Percentiles rank a stretch among this genome's conserved stretches.
Evolutionary conservation across 1,140 invertebrate genomes (phyloP).

Genomic region (Drosophila ogumai): DNA sequence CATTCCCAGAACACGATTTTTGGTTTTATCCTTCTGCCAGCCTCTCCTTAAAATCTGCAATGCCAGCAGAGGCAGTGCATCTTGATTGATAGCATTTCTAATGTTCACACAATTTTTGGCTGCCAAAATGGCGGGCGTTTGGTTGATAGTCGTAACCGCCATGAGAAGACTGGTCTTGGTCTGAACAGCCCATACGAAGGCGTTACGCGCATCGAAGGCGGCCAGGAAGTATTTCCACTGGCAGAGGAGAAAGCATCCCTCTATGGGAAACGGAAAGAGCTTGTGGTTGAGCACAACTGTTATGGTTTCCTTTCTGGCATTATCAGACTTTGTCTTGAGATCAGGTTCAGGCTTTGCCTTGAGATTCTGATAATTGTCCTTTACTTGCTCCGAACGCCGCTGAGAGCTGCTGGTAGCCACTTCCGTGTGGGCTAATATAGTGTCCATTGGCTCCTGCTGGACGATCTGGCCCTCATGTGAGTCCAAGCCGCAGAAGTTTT

Average conservation of each 20-base stretch:
- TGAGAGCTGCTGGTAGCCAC: slow-evolving; percentile 64
- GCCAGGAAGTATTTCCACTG: slow-evolving; percentile 76
- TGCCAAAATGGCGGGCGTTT: slow-evolving; percentile 64
- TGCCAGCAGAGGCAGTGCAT: slow-evolving; percentile 58
- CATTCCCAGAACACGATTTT: slow-evolving; percentile 66
- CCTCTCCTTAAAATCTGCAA: slow-evolving; percentile 62
- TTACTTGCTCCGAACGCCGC: slow-evolving; percentile 28
- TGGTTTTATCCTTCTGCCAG: slow-evolving; percentile 47
- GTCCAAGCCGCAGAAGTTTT: slow-evolving; percentile 75
- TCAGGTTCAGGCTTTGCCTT: slow-evolving; percentile 7
- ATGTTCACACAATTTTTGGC: slow-evolving; percentile 62
- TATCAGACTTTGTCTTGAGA: neutral
- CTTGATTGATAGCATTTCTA: slow-evolving; percentile 39
- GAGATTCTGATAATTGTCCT: slow-evolving; percentile 26
- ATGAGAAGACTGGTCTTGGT: slow-evolving; percentile 56
- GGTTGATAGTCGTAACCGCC: slow-evolving; percentile 65
- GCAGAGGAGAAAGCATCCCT: slow-evolving; percentile 67
- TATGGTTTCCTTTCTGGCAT: no score
- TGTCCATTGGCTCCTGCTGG: slow-evolving; percentile 43
- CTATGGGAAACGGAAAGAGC: slow-evolving; percentile 37
- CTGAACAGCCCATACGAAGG: slow-evolving; percentile 76
- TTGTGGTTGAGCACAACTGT: no score
- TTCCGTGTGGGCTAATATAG: slow-evolving; percentile 35
- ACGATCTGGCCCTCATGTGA: slow-evolving; percentile 62
- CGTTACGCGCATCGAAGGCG: slow-evolving; percentile 58